phyloP scores from a whole-genome alignment of 2,888 invertebrate species.

The Acanthosepion pharaonis region DNA sequence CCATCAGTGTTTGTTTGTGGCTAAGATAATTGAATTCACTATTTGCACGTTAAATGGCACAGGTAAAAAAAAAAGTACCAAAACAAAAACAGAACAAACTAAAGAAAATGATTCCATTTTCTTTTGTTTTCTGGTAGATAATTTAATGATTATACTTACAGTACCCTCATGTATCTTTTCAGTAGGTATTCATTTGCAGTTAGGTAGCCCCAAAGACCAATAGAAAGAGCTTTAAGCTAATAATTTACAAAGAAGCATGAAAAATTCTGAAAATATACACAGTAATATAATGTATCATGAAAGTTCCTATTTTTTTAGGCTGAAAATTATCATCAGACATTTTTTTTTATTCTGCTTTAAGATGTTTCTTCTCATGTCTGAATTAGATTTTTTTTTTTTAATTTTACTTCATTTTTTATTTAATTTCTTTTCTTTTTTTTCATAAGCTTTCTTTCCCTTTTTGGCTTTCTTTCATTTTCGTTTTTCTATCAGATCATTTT shows the following conservation, averaged over 20 bases:
- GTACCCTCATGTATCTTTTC: neutral
- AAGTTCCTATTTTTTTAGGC: neutral
- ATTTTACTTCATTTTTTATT: neutral
- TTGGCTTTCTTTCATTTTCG: neutral
- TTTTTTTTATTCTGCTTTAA: neutral
- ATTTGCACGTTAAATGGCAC: neutral
- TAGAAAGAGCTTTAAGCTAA: constrained; percentile 4
- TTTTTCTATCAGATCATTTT: neutral
- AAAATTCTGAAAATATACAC: neutral
- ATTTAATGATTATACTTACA: neutral
- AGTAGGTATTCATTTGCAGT: neutral
- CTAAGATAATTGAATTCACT: constrained; percentile 17
- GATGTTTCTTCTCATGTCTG: neutral
- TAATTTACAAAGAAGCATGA: neutral
- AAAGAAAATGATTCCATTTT: neutral
- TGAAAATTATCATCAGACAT: neutral
- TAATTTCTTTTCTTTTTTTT: neutral
- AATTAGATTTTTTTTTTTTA: neutral
- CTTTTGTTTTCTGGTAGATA: constrained; percentile 14
- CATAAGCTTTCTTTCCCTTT: neutral
- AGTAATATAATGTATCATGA: neutral
- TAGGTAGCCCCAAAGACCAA: neutral
- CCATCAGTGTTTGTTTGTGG: neutral
- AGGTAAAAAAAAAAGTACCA: neutral
- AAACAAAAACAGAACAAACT: neutral